These are phyloP conservation scores for Druceiella hillmani DNA, from an alignment of 2,888 invertebrate genomes.

Conservation along the genomic window DNA sequence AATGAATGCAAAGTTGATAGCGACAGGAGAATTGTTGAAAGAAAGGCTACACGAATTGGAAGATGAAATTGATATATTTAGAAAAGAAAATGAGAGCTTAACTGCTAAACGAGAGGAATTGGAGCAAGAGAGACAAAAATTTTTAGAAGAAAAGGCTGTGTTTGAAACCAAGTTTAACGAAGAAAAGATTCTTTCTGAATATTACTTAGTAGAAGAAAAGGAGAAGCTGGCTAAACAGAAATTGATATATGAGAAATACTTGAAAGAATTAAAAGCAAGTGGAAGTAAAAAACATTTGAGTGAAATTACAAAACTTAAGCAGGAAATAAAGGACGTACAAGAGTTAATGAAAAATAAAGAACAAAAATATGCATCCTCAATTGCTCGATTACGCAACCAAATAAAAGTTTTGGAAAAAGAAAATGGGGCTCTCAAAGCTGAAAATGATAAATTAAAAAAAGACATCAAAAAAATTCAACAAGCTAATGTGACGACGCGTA, in stretches of 20 bases:
- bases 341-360: slow-evolving; percentile 69
- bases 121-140: slow-evolving; percentile 56
- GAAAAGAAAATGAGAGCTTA: slow-evolving; percentile 46
- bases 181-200: slow-evolving; percentile 59
- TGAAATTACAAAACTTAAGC: slow-evolving; percentile 59
- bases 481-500: slow-evolving; percentile 50
- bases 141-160: slow-evolving; percentile 55
- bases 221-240: slow-evolving; percentile 63
- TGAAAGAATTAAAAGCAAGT: slow-evolving; percentile 62
- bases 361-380: slow-evolving; percentile 62
- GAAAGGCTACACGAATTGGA: slow-evolving; percentile 61
- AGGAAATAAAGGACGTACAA: slow-evolving; percentile 59
- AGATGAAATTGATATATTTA: slow-evolving; percentile 52
- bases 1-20: slow-evolving; percentile 45
- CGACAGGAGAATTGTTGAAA: slow-evolving; percentile 55
- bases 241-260: slow-evolving; percentile 58
- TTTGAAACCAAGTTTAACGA: slow-evolving; percentile 58
- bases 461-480: slow-evolving; percentile 60
- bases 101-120: slow-evolving; percentile 54
- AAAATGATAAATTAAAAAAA: slow-evolving; percentile 62
- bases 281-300: slow-evolving; percentile 64
- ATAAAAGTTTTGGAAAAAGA: slow-evolving; percentile 68
- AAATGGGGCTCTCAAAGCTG: slow-evolving; percentile 55
- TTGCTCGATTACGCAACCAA: slow-evolving; percentile 69
- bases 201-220: slow-evolving; percentile 63